A percentile compares a stretch with the other conserved stretches of the same genome.
phyloP scores from a whole-genome alignment of 1,140 invertebrate genomes.

The Bactericera cockerelli region DNA sequence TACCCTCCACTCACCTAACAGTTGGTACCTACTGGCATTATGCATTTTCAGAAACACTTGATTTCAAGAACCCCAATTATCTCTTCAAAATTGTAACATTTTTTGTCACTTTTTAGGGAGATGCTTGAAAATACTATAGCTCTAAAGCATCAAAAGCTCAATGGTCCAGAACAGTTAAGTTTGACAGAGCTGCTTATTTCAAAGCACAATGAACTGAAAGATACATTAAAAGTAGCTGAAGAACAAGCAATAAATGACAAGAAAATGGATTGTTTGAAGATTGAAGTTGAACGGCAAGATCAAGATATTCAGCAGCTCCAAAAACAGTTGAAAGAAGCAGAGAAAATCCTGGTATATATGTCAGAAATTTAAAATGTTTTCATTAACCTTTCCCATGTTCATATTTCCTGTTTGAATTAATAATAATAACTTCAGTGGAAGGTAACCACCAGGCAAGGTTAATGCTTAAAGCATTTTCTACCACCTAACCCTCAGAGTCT shows the following conservation, averaged over 20 bases:
- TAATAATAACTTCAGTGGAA: too few relatives aligned
- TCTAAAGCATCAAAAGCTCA: constrained; percentile 67
- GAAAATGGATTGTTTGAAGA: constrained; percentile 75
- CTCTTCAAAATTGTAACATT: too few relatives aligned
- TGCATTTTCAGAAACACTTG: too few relatives aligned
- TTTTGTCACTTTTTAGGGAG: constrained; percentile 53
- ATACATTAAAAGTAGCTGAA: constrained; percentile 62
- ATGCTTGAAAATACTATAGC: constrained; percentile 82
- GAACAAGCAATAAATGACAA: constrained; percentile 87
- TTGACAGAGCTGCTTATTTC: constrained; percentile 71
- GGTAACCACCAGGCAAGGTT: too few relatives aligned
- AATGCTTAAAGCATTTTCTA: too few relatives aligned
- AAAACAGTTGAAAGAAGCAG: constrained; percentile 86
- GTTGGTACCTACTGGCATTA: too few relatives aligned
- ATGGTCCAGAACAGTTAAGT: constrained; percentile 61
- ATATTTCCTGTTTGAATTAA: too few relatives aligned
- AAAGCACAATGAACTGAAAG: constrained; percentile 83
- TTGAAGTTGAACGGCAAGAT: constrained; percentile 84
- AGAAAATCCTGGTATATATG: constrained; percentile 69
- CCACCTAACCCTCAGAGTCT: too few relatives aligned
- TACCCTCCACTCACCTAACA: too few relatives aligned
- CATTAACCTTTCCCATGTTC: too few relatives aligned
- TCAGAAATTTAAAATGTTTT: too few relatives aligned
- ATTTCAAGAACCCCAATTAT: too few relatives aligned
- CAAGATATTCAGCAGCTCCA: constrained; percentile 82